A percentile compares a stretch with the other conserved stretches of the same genome.
phyloP scores from a whole-genome alignment of 1,140 invertebrate species.

The Listronotus bonariensis region DNA sequence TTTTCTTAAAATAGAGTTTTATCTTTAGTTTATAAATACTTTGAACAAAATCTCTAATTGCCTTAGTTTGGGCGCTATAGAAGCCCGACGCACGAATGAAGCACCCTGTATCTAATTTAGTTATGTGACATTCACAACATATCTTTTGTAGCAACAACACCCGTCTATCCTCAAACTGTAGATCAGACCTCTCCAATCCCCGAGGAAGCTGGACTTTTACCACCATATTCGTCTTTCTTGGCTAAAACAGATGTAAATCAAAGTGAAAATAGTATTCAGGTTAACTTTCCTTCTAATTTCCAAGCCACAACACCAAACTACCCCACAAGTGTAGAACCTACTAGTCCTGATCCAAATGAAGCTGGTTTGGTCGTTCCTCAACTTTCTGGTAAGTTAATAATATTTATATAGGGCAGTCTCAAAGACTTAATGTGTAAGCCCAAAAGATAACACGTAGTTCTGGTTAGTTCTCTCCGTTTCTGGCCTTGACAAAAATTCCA shows the following conservation, averaged over 20 bases:
- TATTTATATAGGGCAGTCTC: no score
- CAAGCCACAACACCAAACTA: slow-evolving; percentile 48
- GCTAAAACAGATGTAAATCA: background rate
- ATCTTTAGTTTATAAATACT: no score
- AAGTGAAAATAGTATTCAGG: slow-evolving; percentile 9
- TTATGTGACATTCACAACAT: no score
- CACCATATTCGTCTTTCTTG: slow-evolving; percentile 22
- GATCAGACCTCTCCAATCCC: slow-evolving; percentile 35
- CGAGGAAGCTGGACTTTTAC: slow-evolving; percentile 39
- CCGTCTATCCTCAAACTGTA: slow-evolving; percentile 40
- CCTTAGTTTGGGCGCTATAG: no score
- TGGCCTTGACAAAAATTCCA: no score
- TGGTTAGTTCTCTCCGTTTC: no score
- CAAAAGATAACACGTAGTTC: no score
- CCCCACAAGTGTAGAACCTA: slow-evolving; percentile 41
- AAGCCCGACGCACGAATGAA: no score
- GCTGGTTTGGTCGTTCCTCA: slow-evolving; percentile 37
- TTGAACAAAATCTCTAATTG: no score
- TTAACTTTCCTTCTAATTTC: slow-evolving; percentile 40
- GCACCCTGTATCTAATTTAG: no score
- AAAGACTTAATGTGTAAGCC: no score
- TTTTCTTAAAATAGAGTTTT: no score
- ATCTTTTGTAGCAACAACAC: slow-evolving; percentile 37
- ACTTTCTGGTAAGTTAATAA: slow-evolving; percentile 1
- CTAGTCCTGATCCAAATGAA: slow-evolving; percentile 36